A percentile compares a stretch with the other conserved stretches of the same genome.
Conservation (phyloP, 2,113 vertebrate genomes). For the Gobiocypris rarus region DNA sequence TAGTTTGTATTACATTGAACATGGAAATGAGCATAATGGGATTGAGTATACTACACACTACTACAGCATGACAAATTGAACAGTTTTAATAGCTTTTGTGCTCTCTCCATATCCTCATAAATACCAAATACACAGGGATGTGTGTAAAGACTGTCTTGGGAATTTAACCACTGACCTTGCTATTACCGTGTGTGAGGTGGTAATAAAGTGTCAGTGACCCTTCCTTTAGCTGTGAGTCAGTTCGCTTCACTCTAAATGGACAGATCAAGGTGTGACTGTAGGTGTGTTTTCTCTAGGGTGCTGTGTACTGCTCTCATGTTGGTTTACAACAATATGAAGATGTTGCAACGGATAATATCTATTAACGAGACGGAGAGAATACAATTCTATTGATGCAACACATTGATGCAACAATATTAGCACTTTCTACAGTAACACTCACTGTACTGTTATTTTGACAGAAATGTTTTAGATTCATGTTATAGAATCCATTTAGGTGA, state of each 20-base stretch:
- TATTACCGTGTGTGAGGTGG: slow-evolving; percentile 21
- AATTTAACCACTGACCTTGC: neutral
- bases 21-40: neutral
- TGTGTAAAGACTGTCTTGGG: neutral
- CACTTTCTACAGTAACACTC: neutral
- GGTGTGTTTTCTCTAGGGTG: slow-evolving; percentile 3
- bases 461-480: neutral
- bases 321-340: neutral
- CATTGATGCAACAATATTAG: too few relatives aligned
- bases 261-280: neutral
- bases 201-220: slow-evolving; percentile 17
- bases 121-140: neutral
- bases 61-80: neutral
- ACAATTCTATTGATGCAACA: too few relatives aligned
- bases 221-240: slow-evolving; percentile 13
- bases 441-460: neutral
- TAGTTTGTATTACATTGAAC: neutral
- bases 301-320: neutral
- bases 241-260: neutral
- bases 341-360: neutral
- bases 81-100: neutral
- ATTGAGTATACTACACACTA: neutral
- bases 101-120: neutral
- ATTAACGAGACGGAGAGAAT: neutral
- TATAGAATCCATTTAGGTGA: neutral